A percentile compares a stretch with the other conserved stretches of the same genome.
phyloP scores from a whole-genome alignment of 2,113 vertebrate species.

The Bos indicus region DNA sequence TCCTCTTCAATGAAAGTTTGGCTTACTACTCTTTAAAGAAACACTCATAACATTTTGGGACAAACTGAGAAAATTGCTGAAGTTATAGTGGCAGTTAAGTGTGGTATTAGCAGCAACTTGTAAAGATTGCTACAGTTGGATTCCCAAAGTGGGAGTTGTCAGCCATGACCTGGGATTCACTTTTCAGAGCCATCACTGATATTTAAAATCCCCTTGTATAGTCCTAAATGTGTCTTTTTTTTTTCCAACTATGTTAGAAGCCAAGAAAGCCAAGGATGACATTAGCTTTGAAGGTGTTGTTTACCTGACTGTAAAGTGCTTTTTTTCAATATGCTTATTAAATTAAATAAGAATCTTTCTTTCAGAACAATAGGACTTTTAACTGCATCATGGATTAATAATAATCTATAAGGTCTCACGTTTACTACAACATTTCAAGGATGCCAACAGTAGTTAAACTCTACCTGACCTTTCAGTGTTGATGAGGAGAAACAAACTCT shows the following conservation, averaged over 20 bases:
- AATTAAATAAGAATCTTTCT: constrained; percentile 29
- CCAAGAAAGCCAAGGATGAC: background rate
- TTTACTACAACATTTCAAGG: constrained; percentile 76
- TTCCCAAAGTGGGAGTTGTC: background rate
- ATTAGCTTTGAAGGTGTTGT: constrained; percentile 25
- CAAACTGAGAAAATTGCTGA: background rate
- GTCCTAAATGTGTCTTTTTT: background rate
- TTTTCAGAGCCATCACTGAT: constrained; percentile 11
- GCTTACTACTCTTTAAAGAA: constrained; percentile 63
- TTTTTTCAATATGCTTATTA: background rate
- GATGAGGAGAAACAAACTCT: constrained; percentile 75
- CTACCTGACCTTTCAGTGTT: constrained; percentile 74
- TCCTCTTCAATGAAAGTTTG: constrained; percentile 32
- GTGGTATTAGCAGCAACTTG: background rate
- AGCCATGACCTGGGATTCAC: background rate
- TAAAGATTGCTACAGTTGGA: background rate
- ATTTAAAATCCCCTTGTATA: background rate
- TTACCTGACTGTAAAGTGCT: constrained; percentile 27
- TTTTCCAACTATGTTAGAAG: background rate
- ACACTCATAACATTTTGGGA: background rate
- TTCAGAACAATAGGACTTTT: constrained; percentile 40
- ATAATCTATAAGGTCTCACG: constrained; percentile 68
- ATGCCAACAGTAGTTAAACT: constrained; percentile 81
- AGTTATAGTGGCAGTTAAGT: background rate
- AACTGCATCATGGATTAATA: constrained; percentile 52